A percentile compares a stretch with the other conserved stretches of the same genome.
phyloP scores from a whole-genome alignment of 2,797 vertebrate genomes.

The Urosaurus nigricauda region DNA sequence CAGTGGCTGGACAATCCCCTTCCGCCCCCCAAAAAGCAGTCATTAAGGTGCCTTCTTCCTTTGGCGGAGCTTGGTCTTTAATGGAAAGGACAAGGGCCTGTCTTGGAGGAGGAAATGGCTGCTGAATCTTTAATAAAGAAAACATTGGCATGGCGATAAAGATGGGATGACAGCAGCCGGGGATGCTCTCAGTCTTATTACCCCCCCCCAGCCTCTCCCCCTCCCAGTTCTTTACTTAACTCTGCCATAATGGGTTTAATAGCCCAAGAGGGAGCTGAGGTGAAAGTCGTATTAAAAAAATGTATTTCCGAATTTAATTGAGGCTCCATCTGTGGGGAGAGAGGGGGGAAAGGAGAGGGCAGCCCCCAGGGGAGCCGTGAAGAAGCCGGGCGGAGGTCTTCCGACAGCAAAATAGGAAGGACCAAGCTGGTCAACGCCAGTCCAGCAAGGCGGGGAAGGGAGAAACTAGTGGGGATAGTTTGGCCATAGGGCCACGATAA shows the following conservation, averaged over 20 bases:
- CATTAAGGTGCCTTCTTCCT: conserved; percentile 1
- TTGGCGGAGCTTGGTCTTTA: background rate
- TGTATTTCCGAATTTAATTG: conserved; percentile 80
- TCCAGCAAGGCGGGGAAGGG: rapidly evolving
- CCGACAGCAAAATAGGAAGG: background rate
- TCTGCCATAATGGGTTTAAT: conserved; percentile 80
- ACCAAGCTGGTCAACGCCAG: background rate
- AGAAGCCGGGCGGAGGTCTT: background rate
- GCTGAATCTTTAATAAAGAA: conserved; percentile 80
- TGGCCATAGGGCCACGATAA: too few relatives aligned
- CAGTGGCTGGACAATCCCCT: too few relatives aligned
- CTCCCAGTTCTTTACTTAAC: conserved; percentile 77
- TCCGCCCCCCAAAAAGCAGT: background rate
- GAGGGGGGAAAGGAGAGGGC: conserved; percentile 61
- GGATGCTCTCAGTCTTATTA: conserved; percentile 72
- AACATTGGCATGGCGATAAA: conserved; percentile 76
- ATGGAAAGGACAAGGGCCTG: conserved; percentile 69
- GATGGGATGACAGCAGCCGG: conserved; percentile 65
- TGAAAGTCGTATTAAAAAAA: conserved; percentile 79
- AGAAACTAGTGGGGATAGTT: background rate
- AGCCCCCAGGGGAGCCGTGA: conserved; percentile 61
- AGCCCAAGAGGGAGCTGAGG: conserved; percentile 76
- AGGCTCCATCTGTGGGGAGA: conserved; percentile 73
- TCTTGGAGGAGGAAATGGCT: conserved; percentile 70
- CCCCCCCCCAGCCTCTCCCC: conserved; percentile 36